phyloP scores from a whole-genome alignment of 2,113 vertebrate genomes.

The Oncorhynchus gorbuscha region DNA sequence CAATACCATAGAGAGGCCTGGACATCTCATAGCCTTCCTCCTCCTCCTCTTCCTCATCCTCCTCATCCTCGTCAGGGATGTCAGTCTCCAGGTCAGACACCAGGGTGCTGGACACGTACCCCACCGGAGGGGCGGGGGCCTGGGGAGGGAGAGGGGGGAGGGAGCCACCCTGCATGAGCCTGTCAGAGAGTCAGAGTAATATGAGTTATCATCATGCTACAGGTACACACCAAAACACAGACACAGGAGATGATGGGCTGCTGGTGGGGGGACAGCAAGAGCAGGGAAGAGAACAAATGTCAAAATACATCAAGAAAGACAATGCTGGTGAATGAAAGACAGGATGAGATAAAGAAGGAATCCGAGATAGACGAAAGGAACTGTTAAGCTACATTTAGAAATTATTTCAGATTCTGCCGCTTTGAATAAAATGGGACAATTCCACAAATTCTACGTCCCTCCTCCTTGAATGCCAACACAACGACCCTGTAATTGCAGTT shows the following conservation, averaged over 20 bases:
- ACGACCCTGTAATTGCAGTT: constrained; percentile 71
- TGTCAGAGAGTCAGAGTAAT: constrained; percentile 46
- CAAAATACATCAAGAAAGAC: background rate
- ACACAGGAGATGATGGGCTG: background rate
- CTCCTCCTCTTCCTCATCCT: constrained; percentile 87
- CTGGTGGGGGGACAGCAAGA: too few relatives aligned
- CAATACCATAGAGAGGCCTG: constrained; percentile 85
- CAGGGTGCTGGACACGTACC: constrained; percentile 94
- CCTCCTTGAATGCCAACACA: constrained; percentile 61
- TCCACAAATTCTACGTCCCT: constrained; percentile 51
- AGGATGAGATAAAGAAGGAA: background rate
- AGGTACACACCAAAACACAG: background rate
- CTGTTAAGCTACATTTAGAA: constrained; percentile 15
- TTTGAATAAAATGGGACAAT: constrained; percentile 49
- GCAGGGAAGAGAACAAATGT: too few relatives aligned
- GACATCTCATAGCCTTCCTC: constrained; percentile 89
- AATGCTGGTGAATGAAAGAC: background rate
- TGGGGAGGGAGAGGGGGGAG: constrained; percentile 92
- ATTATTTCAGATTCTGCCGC: background rate
- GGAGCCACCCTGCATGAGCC: constrained; percentile 93
- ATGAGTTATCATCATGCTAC: background rate
- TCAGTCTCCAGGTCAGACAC: constrained; percentile 97
- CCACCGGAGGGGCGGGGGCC: constrained; percentile 91
- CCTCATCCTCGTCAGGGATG: constrained; percentile 83
- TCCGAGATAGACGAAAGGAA: constrained; percentile 5